Evolutionary conservation across 30 jellyfish, hydroid and myxozoan species (phyloP).

Genomic region (Aurelia aurita complex sp. Pacific): DNA sequence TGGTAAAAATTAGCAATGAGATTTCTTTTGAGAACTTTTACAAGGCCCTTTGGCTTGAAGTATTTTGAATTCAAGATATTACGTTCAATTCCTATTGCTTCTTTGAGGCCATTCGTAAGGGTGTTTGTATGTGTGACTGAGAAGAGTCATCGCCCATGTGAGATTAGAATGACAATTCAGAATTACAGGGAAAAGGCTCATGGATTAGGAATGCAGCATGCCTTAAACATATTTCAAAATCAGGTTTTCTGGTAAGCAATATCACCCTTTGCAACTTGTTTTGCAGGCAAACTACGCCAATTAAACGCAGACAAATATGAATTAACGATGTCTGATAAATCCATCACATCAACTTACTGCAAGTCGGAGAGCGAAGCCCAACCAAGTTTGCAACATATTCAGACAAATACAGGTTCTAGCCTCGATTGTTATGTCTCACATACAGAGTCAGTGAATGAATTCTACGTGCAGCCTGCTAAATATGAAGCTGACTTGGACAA

Average conservation of each 20-base stretch:
- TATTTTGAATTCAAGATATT: too few relatives aligned
- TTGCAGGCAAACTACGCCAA: not conserved
- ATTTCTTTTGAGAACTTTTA: too few relatives aligned
- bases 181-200: too few relatives aligned
- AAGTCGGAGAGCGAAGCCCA: not conserved
- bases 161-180: too few relatives aligned
- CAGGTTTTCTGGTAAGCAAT: not conserved
- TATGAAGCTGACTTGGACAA: conserved; percentile 21
- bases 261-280: not conserved
- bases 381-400: not conserved
- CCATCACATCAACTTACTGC: not conserved
- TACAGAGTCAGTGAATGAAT: conserved; percentile 40
- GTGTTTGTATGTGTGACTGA: too few relatives aligned
- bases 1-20: too few relatives aligned
- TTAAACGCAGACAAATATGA: not conserved
- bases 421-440: conserved; percentile 41
- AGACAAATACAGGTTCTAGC: conserved; percentile 17
- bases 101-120: too few relatives aligned
- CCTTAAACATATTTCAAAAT: not conserved
- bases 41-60: too few relatives aligned
- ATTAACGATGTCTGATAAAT: not conserved
- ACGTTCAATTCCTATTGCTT: too few relatives aligned
- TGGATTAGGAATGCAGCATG: too few relatives aligned
- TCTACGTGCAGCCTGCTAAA: conserved; percentile 44
- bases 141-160: too few relatives aligned